Percentiles rank a stretch among this genome's conserved stretches.
Evolutionary conservation across 2,888 invertebrate species (phyloP).

Genomic region (Plagiodera versicolora): DNA sequence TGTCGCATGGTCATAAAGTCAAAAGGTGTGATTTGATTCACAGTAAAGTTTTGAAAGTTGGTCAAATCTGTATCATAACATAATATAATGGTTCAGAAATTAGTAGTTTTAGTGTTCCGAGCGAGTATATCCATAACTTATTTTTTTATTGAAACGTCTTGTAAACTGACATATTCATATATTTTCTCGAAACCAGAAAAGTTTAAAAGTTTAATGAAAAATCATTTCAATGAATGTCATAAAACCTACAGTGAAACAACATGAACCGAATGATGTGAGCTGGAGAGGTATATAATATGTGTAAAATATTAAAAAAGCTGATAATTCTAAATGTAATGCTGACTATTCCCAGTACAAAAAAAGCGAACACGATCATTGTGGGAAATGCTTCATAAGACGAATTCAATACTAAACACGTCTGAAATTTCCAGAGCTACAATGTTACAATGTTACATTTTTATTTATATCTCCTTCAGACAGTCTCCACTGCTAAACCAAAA

Average conservation of each 20-base stretch:
- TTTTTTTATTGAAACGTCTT: too few species aligned
- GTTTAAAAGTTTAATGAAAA: too few species aligned
- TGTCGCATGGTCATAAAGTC: too few species aligned
- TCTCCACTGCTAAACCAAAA: conserved; percentile 21
- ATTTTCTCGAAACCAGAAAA: too few species aligned
- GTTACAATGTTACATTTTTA: conserved; percentile 19
- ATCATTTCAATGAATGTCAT: background rate
- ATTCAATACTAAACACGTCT: conserved; percentile 6
- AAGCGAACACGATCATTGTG: conserved; percentile 13
- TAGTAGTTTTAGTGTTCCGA: too few species aligned
- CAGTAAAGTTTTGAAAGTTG: too few species aligned
- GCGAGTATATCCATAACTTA: too few species aligned
- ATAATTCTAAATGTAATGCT: conserved; percentile 5
- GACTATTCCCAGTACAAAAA: conserved; percentile 1
- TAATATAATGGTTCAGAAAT: too few species aligned
- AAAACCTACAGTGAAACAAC: background rate
- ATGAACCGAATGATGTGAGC: background rate
- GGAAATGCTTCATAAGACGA: conserved; percentile 5
- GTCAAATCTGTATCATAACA: too few species aligned
- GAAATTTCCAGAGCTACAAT: conserved; percentile 12
- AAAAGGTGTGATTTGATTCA: too few species aligned
- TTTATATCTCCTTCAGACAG: conserved; percentile 21
- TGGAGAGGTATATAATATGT: background rate
- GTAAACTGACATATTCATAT: too few species aligned
- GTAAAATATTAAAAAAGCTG: background rate